phyloP scores from a whole-genome alignment of 2,797 vertebrate genomes.

The Okamejei kenojei region DNA sequence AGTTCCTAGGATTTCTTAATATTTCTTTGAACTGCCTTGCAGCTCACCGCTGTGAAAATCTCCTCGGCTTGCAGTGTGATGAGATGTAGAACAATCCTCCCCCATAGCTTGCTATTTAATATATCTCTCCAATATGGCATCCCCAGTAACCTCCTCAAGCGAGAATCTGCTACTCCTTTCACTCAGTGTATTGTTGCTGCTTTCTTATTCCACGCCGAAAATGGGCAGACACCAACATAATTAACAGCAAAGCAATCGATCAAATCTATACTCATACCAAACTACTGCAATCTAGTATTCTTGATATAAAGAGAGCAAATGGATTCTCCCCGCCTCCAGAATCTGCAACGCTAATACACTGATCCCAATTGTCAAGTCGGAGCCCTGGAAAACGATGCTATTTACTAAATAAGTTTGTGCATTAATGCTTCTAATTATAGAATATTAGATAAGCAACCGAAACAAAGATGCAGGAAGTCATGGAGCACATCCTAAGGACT shows the following conservation, averaged over 20 bases:
- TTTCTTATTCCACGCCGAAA: background rate
- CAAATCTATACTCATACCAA: background rate
- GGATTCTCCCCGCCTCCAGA: background rate
- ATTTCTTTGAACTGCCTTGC: background rate
- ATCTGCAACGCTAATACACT: background rate
- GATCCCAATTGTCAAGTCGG: background rate
- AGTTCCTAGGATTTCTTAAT: too few relatives aligned
- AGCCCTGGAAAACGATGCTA: background rate
- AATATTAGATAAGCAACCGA: background rate
- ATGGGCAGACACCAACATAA: background rate
- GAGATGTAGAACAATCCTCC: background rate
- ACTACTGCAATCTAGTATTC: background rate
- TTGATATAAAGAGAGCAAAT: background rate
- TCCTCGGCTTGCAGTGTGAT: background rate
- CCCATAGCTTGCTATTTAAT: background rate
- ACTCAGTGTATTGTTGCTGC: background rate
- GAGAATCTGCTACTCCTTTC: background rate
- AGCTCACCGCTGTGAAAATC: background rate
- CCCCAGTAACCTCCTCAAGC: background rate
- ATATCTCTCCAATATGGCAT: background rate
- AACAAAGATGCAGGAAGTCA: too few relatives aligned
- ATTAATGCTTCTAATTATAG: background rate
- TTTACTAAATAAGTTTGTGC: constrained; percentile 1
- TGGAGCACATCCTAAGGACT: too few relatives aligned
- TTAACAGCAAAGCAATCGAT: background rate